Evolutionary conservation across 2,888 invertebrate genomes (phyloP).

Genomic region (Morinoia aosen): DNA sequence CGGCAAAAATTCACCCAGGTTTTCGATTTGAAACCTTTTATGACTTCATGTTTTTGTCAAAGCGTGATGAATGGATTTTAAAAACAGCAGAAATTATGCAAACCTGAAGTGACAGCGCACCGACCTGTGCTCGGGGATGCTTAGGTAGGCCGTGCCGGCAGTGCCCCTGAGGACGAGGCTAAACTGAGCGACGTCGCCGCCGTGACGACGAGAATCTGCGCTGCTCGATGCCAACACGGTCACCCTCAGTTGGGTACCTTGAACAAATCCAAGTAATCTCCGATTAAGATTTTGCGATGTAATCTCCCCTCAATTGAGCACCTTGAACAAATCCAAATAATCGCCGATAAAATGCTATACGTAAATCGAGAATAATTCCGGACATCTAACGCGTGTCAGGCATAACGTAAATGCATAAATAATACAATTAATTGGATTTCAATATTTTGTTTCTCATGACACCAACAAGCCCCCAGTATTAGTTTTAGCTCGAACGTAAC

Average conservation of each 20-base stretch:
- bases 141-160: not conserved
- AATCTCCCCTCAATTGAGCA: no score
- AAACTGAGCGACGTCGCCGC: constrained; percentile 60
- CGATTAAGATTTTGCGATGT: not conserved
- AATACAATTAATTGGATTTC: not conserved
- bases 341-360: no score
- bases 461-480: not conserved
- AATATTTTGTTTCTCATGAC: not conserved
- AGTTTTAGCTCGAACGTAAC: not conserved
- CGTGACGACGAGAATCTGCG: constrained; percentile 9
- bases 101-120: not conserved
- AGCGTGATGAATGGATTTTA: no score
- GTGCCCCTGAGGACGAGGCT: constrained; percentile 55
- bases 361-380: not conserved
- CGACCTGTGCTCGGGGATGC: constrained; percentile 24
- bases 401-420: not conserved
- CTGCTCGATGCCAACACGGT: constrained; percentile 50
- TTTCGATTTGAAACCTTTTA: no score
- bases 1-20: no score
- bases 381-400: not conserved
- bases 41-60: no score
- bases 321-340: no score
- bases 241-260: constrained; percentile 59
- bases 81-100: no score
- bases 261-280: not conserved